Percentiles rank a stretch among this genome's conserved stretches.
These are phyloP conservation scores for Dione juno DNA, from an alignment of 2,888 invertebrate species.

Conservation along the genomic window DNA sequence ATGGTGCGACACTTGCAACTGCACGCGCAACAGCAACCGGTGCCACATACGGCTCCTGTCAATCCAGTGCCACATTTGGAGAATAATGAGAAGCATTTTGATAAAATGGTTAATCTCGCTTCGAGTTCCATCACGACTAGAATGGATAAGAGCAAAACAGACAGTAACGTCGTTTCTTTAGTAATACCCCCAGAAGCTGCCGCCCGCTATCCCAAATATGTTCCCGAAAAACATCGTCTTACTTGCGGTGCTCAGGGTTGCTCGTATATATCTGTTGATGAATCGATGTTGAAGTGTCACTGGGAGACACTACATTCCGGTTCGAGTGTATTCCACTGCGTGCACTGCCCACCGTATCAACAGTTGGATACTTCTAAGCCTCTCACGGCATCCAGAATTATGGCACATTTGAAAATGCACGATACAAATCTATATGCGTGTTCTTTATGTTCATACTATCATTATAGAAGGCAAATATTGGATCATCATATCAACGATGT, in stretches of 20 bases:
- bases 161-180: slow-evolving; percentile 39
- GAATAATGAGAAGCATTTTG: slow-evolving; percentile 91
- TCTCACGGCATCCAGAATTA: slow-evolving; percentile 84
- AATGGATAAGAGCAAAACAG: slow-evolving; percentile 51
- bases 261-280: slow-evolving; percentile 88
- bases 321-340: slow-evolving; percentile 85
- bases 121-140: slow-evolving; percentile 83
- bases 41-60: slow-evolving; percentile 87
- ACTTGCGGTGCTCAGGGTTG: slow-evolving; percentile 89
- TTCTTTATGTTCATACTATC: slow-evolving; percentile 86
- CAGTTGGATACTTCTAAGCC: slow-evolving; percentile 72
- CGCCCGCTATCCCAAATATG: slow-evolving; percentile 72
- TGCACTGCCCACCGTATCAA: slow-evolving; percentile 87
- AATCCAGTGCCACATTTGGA: slow-evolving; percentile 92
- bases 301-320: slow-evolving; percentile 88
- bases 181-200: slow-evolving; percentile 55
- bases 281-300: slow-evolving; percentile 88
- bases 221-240: slow-evolving; percentile 84
- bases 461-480: slow-evolving; percentile 84
- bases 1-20: slow-evolving; percentile 87
- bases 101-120: slow-evolving; percentile 92
- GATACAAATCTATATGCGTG: slow-evolving; percentile 89
- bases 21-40: slow-evolving; percentile 86
- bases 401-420: slow-evolving; percentile 90
- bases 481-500: slow-evolving; percentile 86